Conservation (phyloP, 2,888 invertebrate species). For the Tridacna crocea region DNA sequence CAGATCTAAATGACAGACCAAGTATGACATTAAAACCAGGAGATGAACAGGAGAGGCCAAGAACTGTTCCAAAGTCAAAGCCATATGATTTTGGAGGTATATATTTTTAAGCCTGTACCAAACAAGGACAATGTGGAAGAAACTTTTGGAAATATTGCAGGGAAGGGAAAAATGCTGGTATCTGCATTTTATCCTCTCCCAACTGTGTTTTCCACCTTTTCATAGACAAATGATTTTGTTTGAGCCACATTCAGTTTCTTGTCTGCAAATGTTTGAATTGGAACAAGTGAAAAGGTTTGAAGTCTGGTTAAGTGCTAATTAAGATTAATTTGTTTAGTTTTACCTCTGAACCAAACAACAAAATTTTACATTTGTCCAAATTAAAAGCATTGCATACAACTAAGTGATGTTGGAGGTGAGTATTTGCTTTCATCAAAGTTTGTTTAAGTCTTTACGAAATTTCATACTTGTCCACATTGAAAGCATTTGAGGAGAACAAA, state of each 20-base stretch:
- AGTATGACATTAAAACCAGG: constrained; percentile 75
- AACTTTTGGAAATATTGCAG: background rate
- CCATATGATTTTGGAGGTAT: constrained; percentile 77
- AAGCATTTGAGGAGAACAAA: too few species aligned
- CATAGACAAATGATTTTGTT: background rate
- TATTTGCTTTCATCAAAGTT: too few species aligned
- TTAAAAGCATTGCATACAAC: background rate
- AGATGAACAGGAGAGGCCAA: constrained; percentile 69
- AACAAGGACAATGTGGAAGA: background rate
- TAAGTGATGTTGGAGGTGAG: too few species aligned
- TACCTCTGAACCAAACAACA: background rate
- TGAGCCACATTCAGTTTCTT: background rate
- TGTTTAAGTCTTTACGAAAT: too few species aligned
- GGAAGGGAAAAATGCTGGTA: background rate
- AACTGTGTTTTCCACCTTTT: background rate
- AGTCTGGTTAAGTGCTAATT: too few species aligned
- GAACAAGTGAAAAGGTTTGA: too few species aligned
- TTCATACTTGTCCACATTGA: too few species aligned
- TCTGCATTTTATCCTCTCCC: background rate
- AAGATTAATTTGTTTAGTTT: too few species aligned
- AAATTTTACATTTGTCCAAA: background rate
- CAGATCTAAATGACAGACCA: constrained; percentile 66
- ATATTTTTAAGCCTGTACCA: background rate
- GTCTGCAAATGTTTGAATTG: background rate
- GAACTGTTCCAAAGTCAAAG: constrained; percentile 76